phyloP scores from a whole-genome alignment of 2,888 invertebrate species.

The Serrognathus titanus region DNA sequence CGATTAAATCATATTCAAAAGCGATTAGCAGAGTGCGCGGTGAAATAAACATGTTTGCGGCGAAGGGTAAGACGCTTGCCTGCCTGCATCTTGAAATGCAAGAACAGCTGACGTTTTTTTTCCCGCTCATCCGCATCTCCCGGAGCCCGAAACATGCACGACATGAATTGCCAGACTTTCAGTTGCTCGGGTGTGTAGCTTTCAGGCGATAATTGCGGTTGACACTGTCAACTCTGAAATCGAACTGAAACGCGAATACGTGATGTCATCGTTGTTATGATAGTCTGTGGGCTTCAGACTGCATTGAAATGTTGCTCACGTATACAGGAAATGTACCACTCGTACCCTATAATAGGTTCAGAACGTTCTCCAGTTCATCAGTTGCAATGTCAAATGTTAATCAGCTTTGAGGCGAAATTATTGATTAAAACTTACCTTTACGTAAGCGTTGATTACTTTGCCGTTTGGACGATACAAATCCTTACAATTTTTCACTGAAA shows the following conservation, averaged over 20 bases:
- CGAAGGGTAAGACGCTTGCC: slow-evolving; percentile 6
- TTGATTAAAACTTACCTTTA: slow-evolving; percentile 59
- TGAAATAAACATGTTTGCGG: slow-evolving; percentile 18
- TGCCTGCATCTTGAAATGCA: slow-evolving; percentile 15
- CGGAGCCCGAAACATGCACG: background rate
- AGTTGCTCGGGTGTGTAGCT: background rate
- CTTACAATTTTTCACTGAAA: slow-evolving; percentile 73
- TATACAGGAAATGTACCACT: too few species aligned
- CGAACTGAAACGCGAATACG: too few species aligned
- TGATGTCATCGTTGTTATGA: too few species aligned
- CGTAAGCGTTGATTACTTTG: slow-evolving; percentile 74
- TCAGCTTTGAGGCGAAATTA: too few species aligned
- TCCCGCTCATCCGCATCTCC: background rate
- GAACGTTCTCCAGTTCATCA: too few species aligned
- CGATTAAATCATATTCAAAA: slow-evolving; percentile 22
- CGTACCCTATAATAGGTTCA: too few species aligned
- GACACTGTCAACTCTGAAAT: background rate
- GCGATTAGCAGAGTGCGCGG: slow-evolving; percentile 17
- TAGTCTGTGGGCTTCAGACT: too few species aligned
- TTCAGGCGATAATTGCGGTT: background rate
- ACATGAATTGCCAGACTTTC: background rate
- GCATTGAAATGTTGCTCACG: too few species aligned
- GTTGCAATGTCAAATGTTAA: too few species aligned
- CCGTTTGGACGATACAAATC: slow-evolving; percentile 68
- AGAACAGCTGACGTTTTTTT: slow-evolving; percentile 17